Evolutionary conservation across 1,140 invertebrate species (phyloP).

Genomic region (Neotoxoptera formosana): DNA sequence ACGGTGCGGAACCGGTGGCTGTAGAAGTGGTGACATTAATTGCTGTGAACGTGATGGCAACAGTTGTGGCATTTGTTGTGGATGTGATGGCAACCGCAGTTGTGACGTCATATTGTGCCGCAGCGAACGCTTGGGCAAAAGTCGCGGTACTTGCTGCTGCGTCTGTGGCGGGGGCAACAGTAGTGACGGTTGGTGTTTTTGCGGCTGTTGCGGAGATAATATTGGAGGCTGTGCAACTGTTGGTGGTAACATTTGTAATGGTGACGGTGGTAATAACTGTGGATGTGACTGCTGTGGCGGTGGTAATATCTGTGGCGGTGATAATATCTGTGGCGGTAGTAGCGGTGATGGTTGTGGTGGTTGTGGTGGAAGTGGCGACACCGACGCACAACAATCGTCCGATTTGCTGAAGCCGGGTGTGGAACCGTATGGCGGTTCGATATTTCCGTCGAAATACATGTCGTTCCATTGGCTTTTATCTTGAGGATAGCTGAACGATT

Average conservation of each 20-base stretch:
- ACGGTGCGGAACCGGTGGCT: background rate
- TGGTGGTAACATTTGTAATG: background rate
- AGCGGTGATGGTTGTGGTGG: background rate
- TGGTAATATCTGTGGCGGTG: no score
- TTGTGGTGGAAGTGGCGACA: background rate
- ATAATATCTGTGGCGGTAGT: no score
- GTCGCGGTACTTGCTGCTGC: background rate
- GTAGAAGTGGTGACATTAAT: background rate
- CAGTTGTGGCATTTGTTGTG: background rate
- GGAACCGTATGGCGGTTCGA: background rate
- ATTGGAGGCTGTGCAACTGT: background rate
- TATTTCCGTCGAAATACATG: background rate
- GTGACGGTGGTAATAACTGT: background rate
- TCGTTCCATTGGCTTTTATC: conserved; percentile 14
- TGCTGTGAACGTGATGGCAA: background rate
- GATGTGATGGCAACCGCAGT: background rate
- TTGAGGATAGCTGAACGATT: background rate
- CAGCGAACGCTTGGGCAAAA: background rate
- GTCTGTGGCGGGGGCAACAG: background rate
- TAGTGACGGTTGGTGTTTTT: background rate
- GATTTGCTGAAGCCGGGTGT: background rate
- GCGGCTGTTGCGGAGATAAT: background rate
- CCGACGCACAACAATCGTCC: background rate
- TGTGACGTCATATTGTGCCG: background rate
- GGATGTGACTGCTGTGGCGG: background rate